Percentiles rank a stretch among this genome's conserved stretches.
These are phyloP conservation scores for Pollenia labialis DNA, from an alignment of 2,888 invertebrate genomes.

Conservation along the genomic window DNA sequence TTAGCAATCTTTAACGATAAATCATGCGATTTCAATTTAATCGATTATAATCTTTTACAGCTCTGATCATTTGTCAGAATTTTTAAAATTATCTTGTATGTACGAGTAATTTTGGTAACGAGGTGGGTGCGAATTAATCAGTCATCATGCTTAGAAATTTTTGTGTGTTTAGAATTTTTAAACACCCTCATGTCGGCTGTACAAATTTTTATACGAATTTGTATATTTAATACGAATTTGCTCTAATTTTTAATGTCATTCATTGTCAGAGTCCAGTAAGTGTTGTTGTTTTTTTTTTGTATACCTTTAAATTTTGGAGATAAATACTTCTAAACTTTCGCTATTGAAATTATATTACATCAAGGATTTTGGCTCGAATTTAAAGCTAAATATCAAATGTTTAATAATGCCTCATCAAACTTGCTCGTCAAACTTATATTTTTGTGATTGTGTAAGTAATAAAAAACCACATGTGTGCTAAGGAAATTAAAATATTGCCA, in stretches of 20 bases:
- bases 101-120: not conserved
- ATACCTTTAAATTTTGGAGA: not conserved
- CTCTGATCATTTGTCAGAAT: slow-evolving; percentile 28
- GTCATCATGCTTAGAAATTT: slow-evolving; percentile 52
- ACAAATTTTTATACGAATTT: not conserved
- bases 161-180: slow-evolving; percentile 66
- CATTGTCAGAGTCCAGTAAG: slow-evolving; percentile 41
- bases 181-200: slow-evolving; percentile 66
- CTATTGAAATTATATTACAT: slow-evolving; percentile 14
- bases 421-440: too few relatives aligned
- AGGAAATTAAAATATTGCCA: too few relatives aligned
- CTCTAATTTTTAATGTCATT: slow-evolving; percentile 60
- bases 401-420: too few relatives aligned
- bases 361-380: slow-evolving; percentile 40
- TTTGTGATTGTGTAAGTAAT: too few relatives aligned
- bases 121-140: slow-evolving; percentile 32
- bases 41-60: too few relatives aligned
- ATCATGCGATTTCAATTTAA: too few relatives aligned
- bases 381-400: not conserved
- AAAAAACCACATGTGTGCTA: too few relatives aligned
- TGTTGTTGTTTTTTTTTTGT: not conserved
- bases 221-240: slow-evolving; percentile 24
- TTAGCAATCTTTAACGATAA: too few relatives aligned
- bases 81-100: not conserved
- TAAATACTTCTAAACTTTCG: not conserved